phyloP scores from a whole-genome alignment of 2,888 invertebrate genomes.

The Napeogenes inachia region DNA sequence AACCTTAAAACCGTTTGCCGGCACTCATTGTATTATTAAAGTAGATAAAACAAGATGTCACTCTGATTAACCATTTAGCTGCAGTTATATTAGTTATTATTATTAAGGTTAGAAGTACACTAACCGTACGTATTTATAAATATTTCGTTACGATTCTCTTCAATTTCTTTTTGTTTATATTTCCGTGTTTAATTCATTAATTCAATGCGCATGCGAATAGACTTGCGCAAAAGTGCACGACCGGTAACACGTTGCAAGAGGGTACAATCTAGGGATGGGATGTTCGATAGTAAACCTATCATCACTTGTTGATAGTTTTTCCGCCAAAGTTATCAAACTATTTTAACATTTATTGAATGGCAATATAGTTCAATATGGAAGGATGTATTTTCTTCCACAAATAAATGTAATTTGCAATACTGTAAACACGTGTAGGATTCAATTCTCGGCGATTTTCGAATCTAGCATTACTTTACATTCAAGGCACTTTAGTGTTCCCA shows the following conservation, averaged over 20 bases:
- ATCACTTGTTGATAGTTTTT: constrained; percentile 7
- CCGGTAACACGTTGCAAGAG: constrained; percentile 16
- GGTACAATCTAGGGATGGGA: constrained; percentile 9
- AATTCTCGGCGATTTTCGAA: neutral
- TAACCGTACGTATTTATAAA: neutral
- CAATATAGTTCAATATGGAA: neutral
- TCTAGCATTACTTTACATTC: neutral
- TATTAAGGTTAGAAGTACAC: neutral
- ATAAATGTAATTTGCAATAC: neutral
- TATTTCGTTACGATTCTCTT: neutral
- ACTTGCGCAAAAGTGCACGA: constrained; percentile 23
- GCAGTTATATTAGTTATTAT: no score
- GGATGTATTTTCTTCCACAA: neutral
- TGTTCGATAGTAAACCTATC: constrained; percentile 15
- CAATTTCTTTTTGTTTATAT: constrained; percentile 13
- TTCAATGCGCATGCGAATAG: constrained; percentile 24
- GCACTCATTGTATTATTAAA: no score
- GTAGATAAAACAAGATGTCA: no score
- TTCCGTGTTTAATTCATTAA: constrained; percentile 8
- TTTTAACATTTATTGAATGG: constrained; percentile 5
- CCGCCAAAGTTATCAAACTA: neutral
- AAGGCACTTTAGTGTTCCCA: neutral
- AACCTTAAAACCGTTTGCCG: no score
- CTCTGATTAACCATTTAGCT: no score
- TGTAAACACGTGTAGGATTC: constrained; percentile 2